Percentiles rank a stretch among this genome's conserved stretches.
Evolutionary conservation across 1,140 invertebrate species (phyloP).

Genomic region (Hermetia illucens): DNA sequence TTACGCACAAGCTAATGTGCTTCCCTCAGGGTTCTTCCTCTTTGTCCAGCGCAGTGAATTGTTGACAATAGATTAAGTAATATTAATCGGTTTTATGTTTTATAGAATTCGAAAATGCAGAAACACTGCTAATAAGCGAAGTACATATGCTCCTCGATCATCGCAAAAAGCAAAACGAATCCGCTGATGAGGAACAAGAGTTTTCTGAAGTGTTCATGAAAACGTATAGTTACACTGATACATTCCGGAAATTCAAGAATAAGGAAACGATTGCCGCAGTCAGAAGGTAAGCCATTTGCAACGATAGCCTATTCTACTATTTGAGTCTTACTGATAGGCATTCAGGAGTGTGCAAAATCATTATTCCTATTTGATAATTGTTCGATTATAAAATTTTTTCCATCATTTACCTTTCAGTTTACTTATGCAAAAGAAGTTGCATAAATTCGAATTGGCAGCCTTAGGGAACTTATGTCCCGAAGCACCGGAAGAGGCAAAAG

Average conservation of each 20-base stretch:
- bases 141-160: constrained; percentile 96
- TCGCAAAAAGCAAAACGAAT: constrained; percentile 94
- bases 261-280: constrained; percentile 95
- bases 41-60: too few relatives aligned
- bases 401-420: constrained; percentile 44
- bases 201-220: constrained; percentile 98
- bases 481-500: constrained; percentile 94
- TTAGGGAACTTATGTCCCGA: constrained; percentile 96
- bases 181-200: constrained; percentile 95
- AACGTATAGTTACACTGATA: constrained; percentile 88
- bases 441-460: constrained; percentile 97
- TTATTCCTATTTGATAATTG: too few relatives aligned
- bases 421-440: constrained; percentile 87
- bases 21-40: too few relatives aligned
- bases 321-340: too few relatives aligned
- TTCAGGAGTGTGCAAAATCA: neutral
- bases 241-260: constrained; percentile 96
- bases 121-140: constrained; percentile 95
- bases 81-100: constrained; percentile 16
- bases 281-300: constrained; percentile 55
- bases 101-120: constrained; percentile 96
- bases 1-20: too few relatives aligned
- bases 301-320: too few relatives aligned
- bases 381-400: too few relatives aligned
- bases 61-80: too few relatives aligned